Base-by-base conservation (phyloP, 37 sponge, comb jelly and placozoan genomes). In the Geodia barretti region DNA sequence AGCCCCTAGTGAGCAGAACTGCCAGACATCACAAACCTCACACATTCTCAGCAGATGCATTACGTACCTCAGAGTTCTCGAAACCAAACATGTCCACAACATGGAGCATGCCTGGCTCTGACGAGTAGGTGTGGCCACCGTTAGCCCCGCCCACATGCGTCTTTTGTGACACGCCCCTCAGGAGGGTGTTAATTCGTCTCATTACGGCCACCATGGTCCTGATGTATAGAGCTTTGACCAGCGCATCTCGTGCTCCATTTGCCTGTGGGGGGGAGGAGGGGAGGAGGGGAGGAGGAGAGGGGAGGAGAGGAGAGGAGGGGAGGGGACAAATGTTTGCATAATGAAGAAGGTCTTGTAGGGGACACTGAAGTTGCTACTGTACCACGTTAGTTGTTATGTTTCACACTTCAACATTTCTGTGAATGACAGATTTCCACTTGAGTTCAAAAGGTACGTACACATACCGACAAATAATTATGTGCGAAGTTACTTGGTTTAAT, bases 191-290 rank as follows among this genome's bases (percentile, higher is more conserved):
- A 78, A 91, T 82, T 11, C 96, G 77, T 2, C 91, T 83, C 69
- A 95, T 83, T 19, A 95, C 80, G 40, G 96, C 96, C 30, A 84
- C 84, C 11, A 93, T 39, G 19, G 94, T 95, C 29, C 96, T 82
- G 31, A 87, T 83, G 80, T 95, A 95, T 37, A 95, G 74, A 4
- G 94, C 82, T 66, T 92, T 92, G 4, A 94, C 94, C 23, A 95
- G 87, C 21, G 89, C 88, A 87, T 95, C 94, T 1, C 96, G 78
- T 3, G 96, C 96, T 34, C 88, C 78, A 59, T 91, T 91, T 23
- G 96, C 84, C 96, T 95, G 66, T 19, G 32, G 1, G 76, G 70
- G 35, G 41, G 58, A 41, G 75, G 19, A 54, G 78, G 85, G 35
- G 70, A 60, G 41, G 28, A 59, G 25, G 68, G 60, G 59, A 9